These are phyloP conservation scores for Dryococelus australis DNA, from an alignment of 2,888 invertebrate genomes.

Conservation along the genomic window DNA sequence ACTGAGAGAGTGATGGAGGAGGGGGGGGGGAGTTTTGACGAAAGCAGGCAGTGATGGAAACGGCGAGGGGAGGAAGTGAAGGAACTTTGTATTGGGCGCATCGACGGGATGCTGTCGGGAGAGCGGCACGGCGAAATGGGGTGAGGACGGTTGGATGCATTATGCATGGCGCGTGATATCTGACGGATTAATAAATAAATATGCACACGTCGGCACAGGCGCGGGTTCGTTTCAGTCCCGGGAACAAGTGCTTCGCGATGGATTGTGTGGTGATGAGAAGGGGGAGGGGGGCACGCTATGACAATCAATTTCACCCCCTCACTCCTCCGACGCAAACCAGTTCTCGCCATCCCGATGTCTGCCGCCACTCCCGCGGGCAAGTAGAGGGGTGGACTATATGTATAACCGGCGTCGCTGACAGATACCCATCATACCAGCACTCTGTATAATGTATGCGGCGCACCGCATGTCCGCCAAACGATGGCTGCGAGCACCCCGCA, in stretches of 20 bases:
- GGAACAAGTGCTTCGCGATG: background rate
- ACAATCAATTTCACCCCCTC: too few relatives aligned
- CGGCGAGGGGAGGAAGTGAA: background rate
- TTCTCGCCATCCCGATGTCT: too few relatives aligned
- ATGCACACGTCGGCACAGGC: slow-evolving; percentile 13
- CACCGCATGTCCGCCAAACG: too few relatives aligned
- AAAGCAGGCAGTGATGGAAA: background rate
- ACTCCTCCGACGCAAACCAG: too few relatives aligned
- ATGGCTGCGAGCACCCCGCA: too few relatives aligned
- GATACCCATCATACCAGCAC: too few relatives aligned
- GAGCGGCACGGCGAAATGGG: background rate
- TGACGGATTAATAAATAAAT: slow-evolving; percentile 26
- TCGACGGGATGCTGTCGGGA: slow-evolving; percentile 4
- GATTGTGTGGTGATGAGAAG: too few relatives aligned
- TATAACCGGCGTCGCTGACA: too few relatives aligned
- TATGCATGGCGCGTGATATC: slow-evolving; percentile 26
- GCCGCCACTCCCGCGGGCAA: too few relatives aligned
- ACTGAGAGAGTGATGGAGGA: background rate
- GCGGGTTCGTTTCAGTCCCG: background rate
- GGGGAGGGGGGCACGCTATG: too few relatives aligned
- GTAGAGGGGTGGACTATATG: too few relatives aligned
- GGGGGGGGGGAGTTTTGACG: background rate
- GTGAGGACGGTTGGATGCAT: slow-evolving; percentile 19
- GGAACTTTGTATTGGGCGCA: background rate
- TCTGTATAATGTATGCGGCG: too few relatives aligned